Evolutionary conservation across 2,888 invertebrate genomes (phyloP).

Genomic region (Octodonta nipae): DNA sequence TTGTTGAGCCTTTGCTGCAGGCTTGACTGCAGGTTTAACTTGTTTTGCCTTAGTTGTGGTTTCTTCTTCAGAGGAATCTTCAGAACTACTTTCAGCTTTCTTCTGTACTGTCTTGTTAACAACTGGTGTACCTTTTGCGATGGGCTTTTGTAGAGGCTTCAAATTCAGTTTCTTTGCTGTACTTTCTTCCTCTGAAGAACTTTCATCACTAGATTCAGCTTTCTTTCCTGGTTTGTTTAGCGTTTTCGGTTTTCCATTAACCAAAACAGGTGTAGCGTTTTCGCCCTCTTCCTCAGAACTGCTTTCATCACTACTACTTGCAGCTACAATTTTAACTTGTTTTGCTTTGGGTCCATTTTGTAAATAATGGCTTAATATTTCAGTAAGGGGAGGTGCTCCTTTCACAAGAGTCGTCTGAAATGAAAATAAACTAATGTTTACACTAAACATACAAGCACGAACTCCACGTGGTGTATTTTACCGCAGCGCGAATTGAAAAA

Average conservation of each 20-base stretch:
- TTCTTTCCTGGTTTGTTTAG: neutral
- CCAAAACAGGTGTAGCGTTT: too few relatives aligned
- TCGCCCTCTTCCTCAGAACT: too few relatives aligned
- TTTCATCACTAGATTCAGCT: conserved; percentile 18
- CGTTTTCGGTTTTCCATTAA: too few relatives aligned
- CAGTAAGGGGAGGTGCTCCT: conserved; percentile 50
- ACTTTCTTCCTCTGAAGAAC: conserved; percentile 11
- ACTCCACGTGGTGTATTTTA: conserved; percentile 4
- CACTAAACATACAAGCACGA: neutral
- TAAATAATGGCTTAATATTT: conserved; percentile 45
- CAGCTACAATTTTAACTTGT: conserved; percentile 19
- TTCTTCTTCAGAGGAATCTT: conserved; percentile 25
- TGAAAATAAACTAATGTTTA: neutral
- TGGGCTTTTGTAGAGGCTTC: conserved; percentile 7
- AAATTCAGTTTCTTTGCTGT: conserved; percentile 16
- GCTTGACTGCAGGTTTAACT: conserved; percentile 1
- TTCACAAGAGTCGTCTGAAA: conserved; percentile 48
- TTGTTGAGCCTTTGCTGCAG: too few relatives aligned
- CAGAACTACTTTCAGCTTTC: conserved; percentile 19
- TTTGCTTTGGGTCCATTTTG: conserved; percentile 39
- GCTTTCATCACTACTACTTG: too few relatives aligned
- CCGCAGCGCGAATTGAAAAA: neutral
- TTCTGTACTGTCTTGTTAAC: conserved; percentile 7
- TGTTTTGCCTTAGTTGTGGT: conserved; percentile 11
- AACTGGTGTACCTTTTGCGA: too few relatives aligned